Evolutionary conservation across 2,888 invertebrate species (phyloP), one percentile per base, ranked within the genome.

Genomic region (Harmothoe impar): DNA sequence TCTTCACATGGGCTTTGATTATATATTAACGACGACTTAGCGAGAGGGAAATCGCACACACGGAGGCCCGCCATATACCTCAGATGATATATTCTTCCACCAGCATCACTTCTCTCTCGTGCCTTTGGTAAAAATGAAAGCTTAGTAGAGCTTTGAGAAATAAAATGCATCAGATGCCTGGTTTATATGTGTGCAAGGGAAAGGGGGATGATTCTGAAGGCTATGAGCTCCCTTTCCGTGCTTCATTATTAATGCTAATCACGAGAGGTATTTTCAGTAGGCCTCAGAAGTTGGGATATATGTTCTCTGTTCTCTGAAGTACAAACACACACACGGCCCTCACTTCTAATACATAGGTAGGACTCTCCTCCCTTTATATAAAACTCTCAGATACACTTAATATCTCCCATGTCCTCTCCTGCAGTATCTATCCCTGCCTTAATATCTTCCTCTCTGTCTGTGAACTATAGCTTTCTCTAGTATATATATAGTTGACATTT

Each of bases 121-220:
- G 72, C 31, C 72, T 72, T 72, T 72, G 72, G 29, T 72, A 72
- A 72, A 72, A 72, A 72, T 72, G 72, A 72, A 72, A 72, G 72
- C 72, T 29, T 72, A 72, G 29, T 72, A 29, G 15, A 72, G 72
- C 72, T 72, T 72, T 72, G 72, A 72, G 31, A 72, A 72, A 72
- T 72, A 72, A 72, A 72, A 72, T 29, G 25, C 72, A 72, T 72
- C 25, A 72, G 31, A 72, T 72, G n/a, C 29, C 72, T 15, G 29
- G 29, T 72, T 62, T 20, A 62, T 62, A 62, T 62, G 72, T 62
- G 62, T 62, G 43, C 43, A 43, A 10, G 43, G 62, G 62, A n/a
- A 72, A 15, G 72, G 25, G 5, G 72, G 25, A 72, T 15, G 72
- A 29, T n/a, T 72, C 29, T 20, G 23, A 62, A 62, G n/a, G 62